Evolutionary conservation across 2,888 invertebrate genomes (phyloP).

Genomic region (Drosophila peninsularis): DNA sequence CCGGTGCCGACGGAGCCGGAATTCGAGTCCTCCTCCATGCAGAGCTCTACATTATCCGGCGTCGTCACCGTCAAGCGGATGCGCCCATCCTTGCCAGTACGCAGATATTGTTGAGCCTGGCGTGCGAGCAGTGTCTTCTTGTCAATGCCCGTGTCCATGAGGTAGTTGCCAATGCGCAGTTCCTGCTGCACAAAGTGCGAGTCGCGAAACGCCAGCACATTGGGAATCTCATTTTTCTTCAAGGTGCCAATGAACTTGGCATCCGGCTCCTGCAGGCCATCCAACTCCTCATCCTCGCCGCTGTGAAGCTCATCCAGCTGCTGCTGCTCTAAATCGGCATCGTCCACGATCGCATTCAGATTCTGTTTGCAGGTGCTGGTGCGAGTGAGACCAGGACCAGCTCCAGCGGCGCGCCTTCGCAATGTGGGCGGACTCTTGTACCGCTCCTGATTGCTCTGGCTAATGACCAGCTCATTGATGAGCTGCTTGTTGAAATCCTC

Average conservation of each 20-base stretch:
- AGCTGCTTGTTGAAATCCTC: constrained; percentile 83
- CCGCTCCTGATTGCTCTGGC: constrained; percentile 63
- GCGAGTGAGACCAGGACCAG: constrained; percentile 69
- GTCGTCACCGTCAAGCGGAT: constrained; percentile 83
- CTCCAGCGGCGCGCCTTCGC: constrained; percentile 20
- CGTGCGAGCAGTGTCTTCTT: constrained; percentile 77
- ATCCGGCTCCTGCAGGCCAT: constrained; percentile 25
- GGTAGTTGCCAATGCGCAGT: constrained; percentile 83
- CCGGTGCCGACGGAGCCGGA: constrained; percentile 57
- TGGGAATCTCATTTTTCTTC: constrained; percentile 84
- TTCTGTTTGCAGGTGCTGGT: constrained; percentile 82
- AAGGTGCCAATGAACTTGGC: constrained; percentile 63
- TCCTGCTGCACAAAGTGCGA: constrained; percentile 84
- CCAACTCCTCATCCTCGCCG: constrained; percentile 34
- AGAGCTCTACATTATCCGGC: constrained; percentile 83
- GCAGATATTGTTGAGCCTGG: constrained; percentile 63
- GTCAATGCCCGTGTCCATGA: constrained; percentile 84
- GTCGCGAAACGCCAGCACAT: constrained; percentile 83
- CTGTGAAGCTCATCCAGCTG: constrained; percentile 33
- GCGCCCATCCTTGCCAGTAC: constrained; percentile 64
- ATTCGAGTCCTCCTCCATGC: constrained; percentile 77
- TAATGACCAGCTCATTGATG: constrained; percentile 70
- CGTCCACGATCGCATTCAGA: constrained; percentile 72
- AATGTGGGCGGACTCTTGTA: constrained; percentile 60
- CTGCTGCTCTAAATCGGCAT: constrained; percentile 29